Conservation (phyloP, 2,113 vertebrate genomes). For the Syngnathoides biaculeatus region DNA sequence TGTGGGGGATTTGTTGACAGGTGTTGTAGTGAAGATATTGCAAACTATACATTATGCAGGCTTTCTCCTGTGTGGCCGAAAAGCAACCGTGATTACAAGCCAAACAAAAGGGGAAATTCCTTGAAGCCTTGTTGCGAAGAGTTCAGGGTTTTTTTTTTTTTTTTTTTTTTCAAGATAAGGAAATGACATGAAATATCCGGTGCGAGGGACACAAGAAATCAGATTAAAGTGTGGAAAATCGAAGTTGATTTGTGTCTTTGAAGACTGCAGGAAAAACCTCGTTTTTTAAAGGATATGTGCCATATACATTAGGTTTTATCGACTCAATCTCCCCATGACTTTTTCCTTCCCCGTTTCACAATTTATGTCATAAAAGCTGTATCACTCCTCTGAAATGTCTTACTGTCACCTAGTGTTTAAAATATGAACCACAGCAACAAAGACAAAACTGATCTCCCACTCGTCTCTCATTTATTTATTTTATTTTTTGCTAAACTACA, state of each 20-base stretch:
- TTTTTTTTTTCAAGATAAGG: background rate
- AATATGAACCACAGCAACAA: constrained; percentile 43
- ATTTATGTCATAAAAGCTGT: background rate
- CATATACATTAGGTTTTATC: constrained; percentile 18
- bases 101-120: constrained; percentile 11
- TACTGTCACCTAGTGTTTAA: constrained; percentile 62
- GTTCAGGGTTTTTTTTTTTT: too few species aligned
- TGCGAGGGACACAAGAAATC: constrained; percentile 7
- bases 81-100: constrained; percentile 2
- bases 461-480: background rate
- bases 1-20: constrained; percentile 4
- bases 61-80: constrained; percentile 2
- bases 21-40: constrained; percentile 17
- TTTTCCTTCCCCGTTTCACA: background rate
- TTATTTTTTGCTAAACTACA: background rate
- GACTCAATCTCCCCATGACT: constrained; percentile 18
- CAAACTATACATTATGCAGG: constrained; percentile 2
- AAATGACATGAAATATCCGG: background rate
- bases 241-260: constrained; percentile 53
- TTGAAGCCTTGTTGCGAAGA: constrained; percentile 11
- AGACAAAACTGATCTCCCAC: background rate
- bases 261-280: constrained; percentile 29
- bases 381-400: constrained; percentile 42
- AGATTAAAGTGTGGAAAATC: constrained; percentile 37
- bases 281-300: constrained; percentile 23